A percentile compares a stretch with the other conserved stretches of the same genome.
These are phyloP conservation scores for Coenonympha arcania DNA, from an alignment of 2,888 invertebrate species.

Conservation along the genomic window DNA sequence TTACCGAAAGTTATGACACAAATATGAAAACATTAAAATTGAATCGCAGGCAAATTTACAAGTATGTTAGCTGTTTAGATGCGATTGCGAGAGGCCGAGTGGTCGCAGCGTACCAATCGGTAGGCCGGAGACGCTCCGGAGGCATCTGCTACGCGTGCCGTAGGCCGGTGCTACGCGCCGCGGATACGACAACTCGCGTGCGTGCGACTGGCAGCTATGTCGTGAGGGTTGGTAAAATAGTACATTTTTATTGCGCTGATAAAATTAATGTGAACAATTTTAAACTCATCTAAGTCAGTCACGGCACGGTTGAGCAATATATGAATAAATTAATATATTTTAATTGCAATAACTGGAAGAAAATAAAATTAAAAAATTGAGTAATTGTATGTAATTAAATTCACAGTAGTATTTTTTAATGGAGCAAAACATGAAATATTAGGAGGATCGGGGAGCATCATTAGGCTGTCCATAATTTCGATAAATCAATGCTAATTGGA, in stretches of 20 bases:
- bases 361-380: background rate
- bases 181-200: constrained; percentile 23
- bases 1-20: constrained; percentile 65
- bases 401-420: too few species aligned
- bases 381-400: too few species aligned
- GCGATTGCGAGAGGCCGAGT: constrained; percentile 46
- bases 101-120: constrained; percentile 57
- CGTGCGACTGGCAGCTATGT: constrained; percentile 27
- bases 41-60: constrained; percentile 67
- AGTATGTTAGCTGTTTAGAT: constrained; percentile 62
- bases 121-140: constrained; percentile 30
- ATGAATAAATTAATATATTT: background rate
- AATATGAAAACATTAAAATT: constrained; percentile 70
- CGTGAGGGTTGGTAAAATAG: background rate
- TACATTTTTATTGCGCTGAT: background rate
- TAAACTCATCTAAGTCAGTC: constrained; percentile 4
- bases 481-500: constrained; percentile 70
- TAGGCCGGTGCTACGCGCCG: constrained; percentile 55
- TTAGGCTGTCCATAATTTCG: constrained; percentile 37
- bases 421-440: too few species aligned
- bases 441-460: constrained; percentile 8
- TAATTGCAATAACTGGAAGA: background rate
- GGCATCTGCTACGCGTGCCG: constrained; percentile 50
- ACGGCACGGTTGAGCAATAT: background rate
- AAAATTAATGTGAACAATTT: constrained; percentile 6